A percentile compares a stretch with the other conserved stretches of the same genome.
phyloP scores from a whole-genome alignment of 1,140 invertebrate species.

The Sinella curviseta region DNA sequence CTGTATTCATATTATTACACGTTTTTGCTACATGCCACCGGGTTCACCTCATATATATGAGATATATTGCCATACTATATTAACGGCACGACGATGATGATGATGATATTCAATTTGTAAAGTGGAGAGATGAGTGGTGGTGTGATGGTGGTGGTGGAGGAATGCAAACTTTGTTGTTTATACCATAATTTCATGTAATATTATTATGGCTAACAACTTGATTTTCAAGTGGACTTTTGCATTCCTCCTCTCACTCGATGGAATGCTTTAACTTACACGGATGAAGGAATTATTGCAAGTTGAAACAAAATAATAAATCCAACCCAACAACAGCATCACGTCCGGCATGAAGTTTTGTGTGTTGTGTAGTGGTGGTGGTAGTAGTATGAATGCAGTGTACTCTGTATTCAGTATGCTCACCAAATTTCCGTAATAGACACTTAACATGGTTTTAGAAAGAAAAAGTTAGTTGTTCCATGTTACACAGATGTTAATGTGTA shows the following conservation, averaged over 20 bases:
- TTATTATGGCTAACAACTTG: conserved; percentile 15
- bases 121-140: background rate
- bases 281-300: background rate
- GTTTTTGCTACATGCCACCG: background rate
- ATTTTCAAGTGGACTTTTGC: conserved; percentile 12
- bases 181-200: background rate
- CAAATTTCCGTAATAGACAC: background rate
- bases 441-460: background rate
- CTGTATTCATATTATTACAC: background rate
- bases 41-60: background rate
- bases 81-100: background rate
- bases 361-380: too few relatives aligned
- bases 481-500: background rate
- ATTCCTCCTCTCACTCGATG: background rate
- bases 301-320: background rate
- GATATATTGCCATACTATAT: background rate
- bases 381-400: too few relatives aligned
- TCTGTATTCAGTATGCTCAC: too few relatives aligned
- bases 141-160: background rate
- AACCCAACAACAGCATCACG: background rate
- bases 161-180: conserved; percentile 1
- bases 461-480: background rate
- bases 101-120: conserved; percentile 2
- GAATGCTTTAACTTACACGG: background rate
- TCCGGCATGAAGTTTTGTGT: background rate